Evolutionary conservation across 2,888 invertebrate genomes (phyloP).

Genomic region (Microctonus aethiopoides): DNA sequence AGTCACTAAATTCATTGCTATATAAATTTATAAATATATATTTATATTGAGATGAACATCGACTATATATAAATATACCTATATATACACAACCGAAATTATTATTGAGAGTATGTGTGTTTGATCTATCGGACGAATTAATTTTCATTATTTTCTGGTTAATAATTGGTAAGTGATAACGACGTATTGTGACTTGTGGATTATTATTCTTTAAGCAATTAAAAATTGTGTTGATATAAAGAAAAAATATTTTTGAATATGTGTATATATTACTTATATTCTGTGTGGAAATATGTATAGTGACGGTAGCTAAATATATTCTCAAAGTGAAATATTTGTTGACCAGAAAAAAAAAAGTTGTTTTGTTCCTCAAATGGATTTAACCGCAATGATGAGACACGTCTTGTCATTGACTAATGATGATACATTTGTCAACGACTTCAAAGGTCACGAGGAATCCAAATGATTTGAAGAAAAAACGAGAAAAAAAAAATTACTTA

Average conservation of each 20-base stretch:
- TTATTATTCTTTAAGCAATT: neutral
- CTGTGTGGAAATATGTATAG: slow-evolving; percentile 1
- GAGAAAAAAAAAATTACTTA: neutral
- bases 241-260: too few relatives aligned
- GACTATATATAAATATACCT: too few relatives aligned
- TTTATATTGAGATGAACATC: neutral
- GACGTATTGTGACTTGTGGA: neutral
- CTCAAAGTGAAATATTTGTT: neutral
- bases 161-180: slow-evolving; percentile 13
- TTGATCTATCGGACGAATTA: slow-evolving; percentile 12
- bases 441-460: neutral
- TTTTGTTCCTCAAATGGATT: slow-evolving; percentile 3
- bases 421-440: slow-evolving; percentile 12
- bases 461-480: slow-evolving; percentile 15
- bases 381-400: slow-evolving; percentile 1
- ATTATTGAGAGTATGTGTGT: slow-evolving; percentile 10
- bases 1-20: neutral
- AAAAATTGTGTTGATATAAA: too few relatives aligned
- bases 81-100: too few relatives aligned
- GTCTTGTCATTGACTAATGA: slow-evolving; percentile 15
- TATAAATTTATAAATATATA: neutral
- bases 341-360: neutral
- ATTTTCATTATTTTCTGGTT: neutral
- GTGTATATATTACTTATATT: too few relatives aligned
- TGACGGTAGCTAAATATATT: neutral